Percentiles rank a stretch among this genome's conserved stretches.
phyloP scores from a whole-genome alignment of 2,888 invertebrate genomes.

The Lasiommata megera region DNA sequence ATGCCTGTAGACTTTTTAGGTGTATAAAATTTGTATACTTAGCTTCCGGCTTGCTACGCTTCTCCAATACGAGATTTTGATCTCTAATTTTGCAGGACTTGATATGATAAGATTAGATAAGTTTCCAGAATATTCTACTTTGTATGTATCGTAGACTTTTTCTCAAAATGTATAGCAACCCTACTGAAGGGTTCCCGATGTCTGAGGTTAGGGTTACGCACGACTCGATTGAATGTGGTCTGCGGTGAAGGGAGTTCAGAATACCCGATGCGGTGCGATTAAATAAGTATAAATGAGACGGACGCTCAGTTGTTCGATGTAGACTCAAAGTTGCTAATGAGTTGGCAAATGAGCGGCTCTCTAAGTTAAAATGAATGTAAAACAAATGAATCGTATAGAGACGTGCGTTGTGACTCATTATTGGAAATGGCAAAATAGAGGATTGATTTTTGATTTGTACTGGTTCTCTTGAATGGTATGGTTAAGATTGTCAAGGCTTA shows the following conservation, averaged over 20 bases:
- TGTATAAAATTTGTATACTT: no score
- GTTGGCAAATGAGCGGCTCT: constrained; percentile 32
- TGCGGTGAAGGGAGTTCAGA: constrained; percentile 47
- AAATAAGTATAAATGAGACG: constrained; percentile 41
- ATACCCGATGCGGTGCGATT: constrained; percentile 50
- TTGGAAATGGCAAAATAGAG: not conserved
- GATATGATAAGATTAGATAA: not conserved
- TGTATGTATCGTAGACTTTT: constrained; percentile 25
- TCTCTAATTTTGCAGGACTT: no score
- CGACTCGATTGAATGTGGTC: constrained; percentile 67
- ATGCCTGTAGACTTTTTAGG: no score
- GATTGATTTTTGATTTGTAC: not conserved
- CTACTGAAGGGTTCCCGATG: constrained; percentile 28
- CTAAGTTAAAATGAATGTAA: constrained; percentile 27
- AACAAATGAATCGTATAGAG: constrained; percentile 11
- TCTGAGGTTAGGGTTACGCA: constrained; percentile 55
- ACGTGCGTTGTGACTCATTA: not conserved
- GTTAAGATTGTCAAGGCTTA: no score
- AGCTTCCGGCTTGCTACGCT: no score
- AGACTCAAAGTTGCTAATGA: constrained; percentile 33
- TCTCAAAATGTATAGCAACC: not conserved
- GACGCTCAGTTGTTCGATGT: constrained; percentile 33
- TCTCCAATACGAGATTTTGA: no score
- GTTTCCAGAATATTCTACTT: not conserved
- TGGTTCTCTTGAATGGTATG: not conserved